phyloP scores from a whole-genome alignment of 2,888 invertebrate genomes.

The Zonitis immaculata region DNA sequence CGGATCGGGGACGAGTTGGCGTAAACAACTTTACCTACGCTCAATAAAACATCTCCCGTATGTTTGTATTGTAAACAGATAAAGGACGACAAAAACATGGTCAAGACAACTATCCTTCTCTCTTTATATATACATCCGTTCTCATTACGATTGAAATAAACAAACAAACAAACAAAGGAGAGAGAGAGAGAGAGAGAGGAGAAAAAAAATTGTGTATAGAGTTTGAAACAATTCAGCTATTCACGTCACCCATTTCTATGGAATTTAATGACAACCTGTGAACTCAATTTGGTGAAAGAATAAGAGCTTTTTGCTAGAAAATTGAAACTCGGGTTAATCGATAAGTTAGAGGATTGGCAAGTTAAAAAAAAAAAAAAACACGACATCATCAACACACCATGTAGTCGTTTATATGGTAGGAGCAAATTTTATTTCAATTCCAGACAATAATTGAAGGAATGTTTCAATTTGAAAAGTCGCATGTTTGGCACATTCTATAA shows the following conservation, averaged over 20 bases:
- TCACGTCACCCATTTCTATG: background rate
- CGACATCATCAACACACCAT: background rate
- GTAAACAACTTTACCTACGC: conserved; percentile 30
- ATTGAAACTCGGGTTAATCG: background rate
- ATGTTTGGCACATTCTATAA: background rate
- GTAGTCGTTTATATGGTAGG: no score
- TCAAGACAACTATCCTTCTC: conserved; percentile 21
- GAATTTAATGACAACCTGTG: conserved; percentile 6
- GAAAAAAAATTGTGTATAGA: no score
- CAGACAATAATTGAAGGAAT: background rate
- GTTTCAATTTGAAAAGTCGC: background rate
- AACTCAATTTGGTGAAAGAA: conserved; percentile 3
- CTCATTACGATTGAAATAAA: conserved; percentile 28
- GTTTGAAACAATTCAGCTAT: background rate
- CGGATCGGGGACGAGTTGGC: conserved; percentile 29
- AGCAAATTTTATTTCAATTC: background rate
- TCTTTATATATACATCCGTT: conserved; percentile 20
- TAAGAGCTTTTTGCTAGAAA: background rate
- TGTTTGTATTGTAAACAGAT: background rate
- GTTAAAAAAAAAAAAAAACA: no score
- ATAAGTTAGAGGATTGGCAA: background rate
- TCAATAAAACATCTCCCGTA: conserved; percentile 27
- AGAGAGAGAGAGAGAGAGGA: no score
- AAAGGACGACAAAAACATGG: conserved; percentile 8
- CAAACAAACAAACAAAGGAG: background rate